Evolutionary conservation across 1,140 invertebrate species (phyloP).

Genomic region (Drosophila ironensis): DNA sequence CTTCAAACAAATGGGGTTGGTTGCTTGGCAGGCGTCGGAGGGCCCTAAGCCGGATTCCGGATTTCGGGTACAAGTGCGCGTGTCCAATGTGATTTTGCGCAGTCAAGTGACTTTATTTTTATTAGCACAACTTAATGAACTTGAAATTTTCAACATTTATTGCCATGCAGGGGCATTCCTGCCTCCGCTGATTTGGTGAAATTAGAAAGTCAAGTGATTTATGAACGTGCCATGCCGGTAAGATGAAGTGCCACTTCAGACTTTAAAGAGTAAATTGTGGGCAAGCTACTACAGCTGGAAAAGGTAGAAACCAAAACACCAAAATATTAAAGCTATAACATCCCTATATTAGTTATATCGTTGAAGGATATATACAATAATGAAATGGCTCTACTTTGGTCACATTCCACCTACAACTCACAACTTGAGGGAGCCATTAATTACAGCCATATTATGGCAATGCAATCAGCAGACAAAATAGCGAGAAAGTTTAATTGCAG

Average conservation of each 20-base stretch:
- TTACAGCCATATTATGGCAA: slow-evolving; percentile 53
- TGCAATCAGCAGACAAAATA: slow-evolving; percentile 64
- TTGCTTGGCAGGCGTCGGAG: background rate
- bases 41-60: slow-evolving; percentile 8
- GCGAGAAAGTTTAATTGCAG: slow-evolving; percentile 76
- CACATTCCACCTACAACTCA: slow-evolving; percentile 3
- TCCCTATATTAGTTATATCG: background rate
- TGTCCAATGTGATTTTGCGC: slow-evolving; percentile 71
- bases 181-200: slow-evolving; percentile 30
- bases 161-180: slow-evolving; percentile 32
- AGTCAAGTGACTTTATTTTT: slow-evolving; percentile 78
- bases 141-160: slow-evolving; percentile 76
- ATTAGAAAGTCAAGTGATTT: slow-evolving; percentile 76
- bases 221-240: slow-evolving; percentile 58
- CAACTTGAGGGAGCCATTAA: slow-evolving; percentile 35
- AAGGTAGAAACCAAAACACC: no score
- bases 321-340: no score
- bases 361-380: background rate
- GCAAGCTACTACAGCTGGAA: no score
- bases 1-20: slow-evolving; percentile 3
- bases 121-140: slow-evolving; percentile 81
- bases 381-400: no score
- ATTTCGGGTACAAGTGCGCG: slow-evolving; percentile 62
- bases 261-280: background rate
- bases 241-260: slow-evolving; percentile 18